Conservation (phyloP, 2,888 invertebrate species). For the Rutpela maculata region DNA sequence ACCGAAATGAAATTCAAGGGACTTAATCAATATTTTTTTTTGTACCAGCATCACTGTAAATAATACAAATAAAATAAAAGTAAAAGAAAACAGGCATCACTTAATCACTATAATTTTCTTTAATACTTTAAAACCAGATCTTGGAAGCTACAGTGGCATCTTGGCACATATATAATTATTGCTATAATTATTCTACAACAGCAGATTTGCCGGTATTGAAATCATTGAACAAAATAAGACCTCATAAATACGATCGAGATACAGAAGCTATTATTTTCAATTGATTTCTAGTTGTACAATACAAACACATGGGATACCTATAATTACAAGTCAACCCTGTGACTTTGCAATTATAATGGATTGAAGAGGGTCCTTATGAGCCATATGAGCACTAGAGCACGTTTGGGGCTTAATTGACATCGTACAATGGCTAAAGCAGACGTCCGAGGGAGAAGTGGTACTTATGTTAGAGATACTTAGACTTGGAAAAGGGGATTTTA, state of each 20-base stretch:
- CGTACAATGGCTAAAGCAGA: slow-evolving; percentile 29
- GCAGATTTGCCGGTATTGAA: background rate
- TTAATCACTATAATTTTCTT: background rate
- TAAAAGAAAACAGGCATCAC: background rate
- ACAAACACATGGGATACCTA: slow-evolving; percentile 35
- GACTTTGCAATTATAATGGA: slow-evolving; percentile 37
- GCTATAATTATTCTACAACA: background rate
- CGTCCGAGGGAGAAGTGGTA: slow-evolving; percentile 26
- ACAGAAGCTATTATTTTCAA: slow-evolving; percentile 30
- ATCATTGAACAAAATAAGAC: background rate
- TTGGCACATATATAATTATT: background rate
- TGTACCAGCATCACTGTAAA: too few species aligned
- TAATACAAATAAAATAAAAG: too few species aligned
- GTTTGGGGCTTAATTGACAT: slow-evolving; percentile 37
- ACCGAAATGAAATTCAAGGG: too few species aligned
- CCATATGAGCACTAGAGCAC: slow-evolving; percentile 38
- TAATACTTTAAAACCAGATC: background rate
- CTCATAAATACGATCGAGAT: slow-evolving; percentile 10
- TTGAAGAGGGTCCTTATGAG: slow-evolving; percentile 29
- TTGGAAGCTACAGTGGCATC: background rate
- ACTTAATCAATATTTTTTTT: too few species aligned
- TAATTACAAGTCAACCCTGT: slow-evolving; percentile 35
- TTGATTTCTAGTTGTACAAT: slow-evolving; percentile 21
- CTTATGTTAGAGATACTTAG: slow-evolving; percentile 18
- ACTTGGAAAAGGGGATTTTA: slow-evolving; percentile 21